Base-by-base conservation (phyloP, 1,140 invertebrate genomes). In the Neodiprion lecontei region DNA sequence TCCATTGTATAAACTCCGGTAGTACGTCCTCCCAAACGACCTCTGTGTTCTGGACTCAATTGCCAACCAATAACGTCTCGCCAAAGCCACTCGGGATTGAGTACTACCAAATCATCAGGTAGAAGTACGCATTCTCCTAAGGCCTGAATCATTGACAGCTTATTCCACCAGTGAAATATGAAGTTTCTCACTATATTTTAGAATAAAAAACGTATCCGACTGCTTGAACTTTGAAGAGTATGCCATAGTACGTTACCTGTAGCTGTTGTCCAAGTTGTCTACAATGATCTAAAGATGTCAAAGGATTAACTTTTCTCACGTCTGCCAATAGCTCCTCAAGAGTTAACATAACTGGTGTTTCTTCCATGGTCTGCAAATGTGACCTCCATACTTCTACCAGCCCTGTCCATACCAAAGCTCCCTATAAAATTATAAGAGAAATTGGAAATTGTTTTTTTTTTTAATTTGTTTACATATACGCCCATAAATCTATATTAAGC, bases 1-100 rank as follows among this genome's bases (percentile, higher is more conserved):
- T 96, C 94, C 2, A 92, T 85, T 5, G 93, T 92, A 82, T 95
- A 96, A 79, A 94, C 94, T 7, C 95, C 95, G 28, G 93, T 94
- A 10, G 92, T 91, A 28, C 94, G 89, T 67, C 92, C 90, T 76
- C 91, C 88, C 10, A 87, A 80, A 69, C 87, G 89, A 69, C 89
- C 88, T 75, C 92, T 90, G 79, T 92, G 92, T 72, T 94, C 92
- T 53, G 92, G 90, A 66, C 91, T 93, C 61, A 96, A 88, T 66
- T 96, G 86, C 85, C 93, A 91, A 61, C 95, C 94, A 28, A 96
- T 87, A 9, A 96, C 89, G 74, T 93, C 91, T 28, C 86, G 86
- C 80, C 94, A 94, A 17, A 96, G 86, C 95, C 95, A 96, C 69
- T 91, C 90, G 0, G 94, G 93, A 82, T 91, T 91, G 10, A 96